Percentiles rank a stretch among this genome's conserved stretches.
Conservation (phyloP, 1,140 invertebrate genomes). For the Philaenus spumarius region DNA sequence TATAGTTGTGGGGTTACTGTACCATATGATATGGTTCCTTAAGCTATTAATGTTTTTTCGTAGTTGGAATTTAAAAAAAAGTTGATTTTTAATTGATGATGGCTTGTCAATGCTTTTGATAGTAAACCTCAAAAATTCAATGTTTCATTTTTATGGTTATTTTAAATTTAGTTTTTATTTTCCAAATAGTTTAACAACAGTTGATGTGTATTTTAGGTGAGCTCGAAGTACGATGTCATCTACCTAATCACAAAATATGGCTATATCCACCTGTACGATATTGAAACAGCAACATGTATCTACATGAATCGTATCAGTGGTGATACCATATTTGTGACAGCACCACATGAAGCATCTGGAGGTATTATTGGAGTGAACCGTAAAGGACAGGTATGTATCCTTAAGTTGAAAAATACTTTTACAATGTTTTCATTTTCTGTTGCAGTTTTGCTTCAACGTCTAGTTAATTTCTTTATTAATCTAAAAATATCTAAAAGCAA, state of each 20-base stretch:
- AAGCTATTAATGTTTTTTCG: too few species aligned
- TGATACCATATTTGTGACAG: constrained; percentile 99
- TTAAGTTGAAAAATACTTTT: too few species aligned
- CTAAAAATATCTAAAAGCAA: too few species aligned
- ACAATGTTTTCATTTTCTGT: too few species aligned
- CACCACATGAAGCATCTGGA: constrained; percentile 89
- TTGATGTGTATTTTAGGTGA: constrained; percentile 46
- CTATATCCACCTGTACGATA: constrained; percentile 98
- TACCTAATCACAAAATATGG: constrained; percentile 99
- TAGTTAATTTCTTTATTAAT: too few species aligned
- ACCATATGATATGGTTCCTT: too few species aligned
- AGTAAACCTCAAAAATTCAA: too few species aligned
- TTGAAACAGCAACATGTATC: constrained; percentile 97
- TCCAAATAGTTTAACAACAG: not conserved
- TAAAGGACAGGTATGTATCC: constrained; percentile 74
- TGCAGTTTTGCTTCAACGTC: too few species aligned
- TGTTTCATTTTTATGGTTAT: not conserved
- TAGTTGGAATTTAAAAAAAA: too few species aligned
- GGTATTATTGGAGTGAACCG: constrained; percentile 99
- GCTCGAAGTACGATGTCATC: constrained; percentile 93
- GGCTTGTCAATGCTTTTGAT: too few species aligned
- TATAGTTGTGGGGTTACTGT: too few species aligned
- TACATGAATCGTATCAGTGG: constrained; percentile 99
- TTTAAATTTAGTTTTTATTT: not conserved
- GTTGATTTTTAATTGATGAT: too few species aligned